Evolutionary conservation across 2,888 invertebrate species (phyloP).

Genomic region (Muschampia plurimacula): DNA sequence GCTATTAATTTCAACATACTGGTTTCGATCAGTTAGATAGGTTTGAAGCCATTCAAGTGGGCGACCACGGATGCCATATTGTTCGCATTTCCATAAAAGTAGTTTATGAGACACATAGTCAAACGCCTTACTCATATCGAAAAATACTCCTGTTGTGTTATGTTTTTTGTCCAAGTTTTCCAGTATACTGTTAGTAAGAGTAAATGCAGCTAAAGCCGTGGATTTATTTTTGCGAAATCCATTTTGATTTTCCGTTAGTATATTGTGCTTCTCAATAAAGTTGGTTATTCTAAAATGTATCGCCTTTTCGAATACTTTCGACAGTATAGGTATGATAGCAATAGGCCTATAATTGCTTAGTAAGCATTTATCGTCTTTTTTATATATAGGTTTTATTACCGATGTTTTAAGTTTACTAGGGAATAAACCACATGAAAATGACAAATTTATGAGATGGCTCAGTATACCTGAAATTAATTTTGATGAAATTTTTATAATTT

Average conservation of each 20-base stretch:
- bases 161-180: slow-evolving; percentile 10
- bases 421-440: neutral
- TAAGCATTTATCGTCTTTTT: neutral
- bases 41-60: slow-evolving; percentile 16
- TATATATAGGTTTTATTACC: neutral
- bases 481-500: neutral
- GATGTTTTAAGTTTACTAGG: neutral
- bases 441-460: neutral
- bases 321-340: slow-evolving; percentile 5
- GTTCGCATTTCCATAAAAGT: slow-evolving; percentile 17
- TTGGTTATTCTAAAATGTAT: neutral
- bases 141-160: neutral
- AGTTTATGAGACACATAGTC: slow-evolving; percentile 1
- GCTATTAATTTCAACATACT: slow-evolving; percentile 18
- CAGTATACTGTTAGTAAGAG: neutral
- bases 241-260: neutral
- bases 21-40: slow-evolving; percentile 1
- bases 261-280: slow-evolving; percentile 1
- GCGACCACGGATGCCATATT: slow-evolving; percentile 12
- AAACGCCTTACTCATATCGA: slow-evolving; percentile 12
- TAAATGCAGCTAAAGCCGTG: slow-evolving; percentile 9
- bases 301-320: slow-evolving; percentile 6
- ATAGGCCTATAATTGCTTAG: neutral
- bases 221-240: slow-evolving; percentile 8
- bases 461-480: neutral